These are phyloP conservation scores for Chamaea fasciata DNA, from an alignment of 2,113 vertebrate species.

Conservation along the genomic window DNA sequence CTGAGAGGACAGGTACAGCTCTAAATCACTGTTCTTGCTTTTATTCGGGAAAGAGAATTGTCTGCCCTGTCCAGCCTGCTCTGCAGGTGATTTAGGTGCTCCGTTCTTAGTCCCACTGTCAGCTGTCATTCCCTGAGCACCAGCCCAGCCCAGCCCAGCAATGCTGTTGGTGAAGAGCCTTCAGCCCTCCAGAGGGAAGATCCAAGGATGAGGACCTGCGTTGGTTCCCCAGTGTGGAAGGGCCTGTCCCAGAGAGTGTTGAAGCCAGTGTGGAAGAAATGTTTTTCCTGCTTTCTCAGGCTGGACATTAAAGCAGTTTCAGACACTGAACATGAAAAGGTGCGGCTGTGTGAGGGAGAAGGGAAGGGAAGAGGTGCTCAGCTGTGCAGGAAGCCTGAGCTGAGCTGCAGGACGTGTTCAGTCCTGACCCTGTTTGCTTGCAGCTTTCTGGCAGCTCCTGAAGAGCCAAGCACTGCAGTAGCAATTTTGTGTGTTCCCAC, in stretches of 20 bases:
- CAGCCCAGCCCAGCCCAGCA: not conserved
- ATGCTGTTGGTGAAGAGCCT: not conserved
- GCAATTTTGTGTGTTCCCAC: not conserved
- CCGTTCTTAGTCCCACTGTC: rapidly evolving
- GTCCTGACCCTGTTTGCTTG: not conserved
- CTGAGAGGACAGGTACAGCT: not conserved
- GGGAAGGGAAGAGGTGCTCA: not conserved
- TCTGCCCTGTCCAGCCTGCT: not conserved
- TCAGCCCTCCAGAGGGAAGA: not conserved
- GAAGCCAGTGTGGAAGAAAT: not conserved
- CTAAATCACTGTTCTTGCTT: not conserved
- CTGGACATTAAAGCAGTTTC: not conserved
- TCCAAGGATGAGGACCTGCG: not conserved
- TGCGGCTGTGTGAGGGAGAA: not conserved
- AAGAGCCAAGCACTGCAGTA: not conserved
- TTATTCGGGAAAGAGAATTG: not conserved
- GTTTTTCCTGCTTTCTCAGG: not conserved
- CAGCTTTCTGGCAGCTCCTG: not conserved
- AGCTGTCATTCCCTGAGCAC: not conserved
- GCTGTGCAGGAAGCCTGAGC: not conserved
- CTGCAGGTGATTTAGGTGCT: not conserved
- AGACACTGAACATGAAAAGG: not conserved
- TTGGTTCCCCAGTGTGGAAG: rapidly evolving
- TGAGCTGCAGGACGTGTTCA: not conserved
- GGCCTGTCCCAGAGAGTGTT: rapidly evolving